Base-by-base conservation (phyloP, 2,797 vertebrate species). In the Trachops cirrhosus region DNA sequence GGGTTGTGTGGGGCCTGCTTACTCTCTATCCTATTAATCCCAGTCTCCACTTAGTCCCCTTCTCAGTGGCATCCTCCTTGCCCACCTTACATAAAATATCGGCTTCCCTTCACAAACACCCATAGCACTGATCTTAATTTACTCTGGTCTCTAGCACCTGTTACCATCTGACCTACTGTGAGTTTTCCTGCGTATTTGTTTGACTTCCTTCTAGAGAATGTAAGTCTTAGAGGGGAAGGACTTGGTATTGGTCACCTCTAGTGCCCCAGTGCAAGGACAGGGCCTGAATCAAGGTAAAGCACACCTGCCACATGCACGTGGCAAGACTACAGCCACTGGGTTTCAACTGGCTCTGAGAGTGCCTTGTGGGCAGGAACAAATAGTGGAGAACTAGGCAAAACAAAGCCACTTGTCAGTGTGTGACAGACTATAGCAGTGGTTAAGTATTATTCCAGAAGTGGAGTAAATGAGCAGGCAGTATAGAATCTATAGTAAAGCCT, bases 311-410 rank as follows among this genome's bases (percentile, higher is more conserved):
- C 54, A 57, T 15, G 70, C 48, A 39, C 14, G 24, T 21, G 24
- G 48, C 0, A 1, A 32, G 29, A 6, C 41, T 44, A n/a, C 4
- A 54, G 48, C 48, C 70, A n/a, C 2, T 62, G 14, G 3, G 26
- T 8, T 6, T n/a, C 79, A 48, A 12, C 6, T 21, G 6, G 52
- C n/a, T 82, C 9, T 39, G 9, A 32, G 14, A 24, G 46, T 67
- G 37, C 46, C 32, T 70, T 77, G 10, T 22, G 39, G 15, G 9
- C 57, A 59, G n/a, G 39, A 84, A 77, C 9, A 39, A 19, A 64
- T 4, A 67, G 50, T 70, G n/a, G 22, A 39, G 39, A 57, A 68
- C 21, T 29, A 48, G 29, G 48, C n/a, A 70, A 78, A 86, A 39
- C 73, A 77, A 39, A 79, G 39, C 3, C 22, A 16, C 39, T 70